These are phyloP conservation scores for Orbicella faveolata DNA, from an alignment of 64 coral and sea anemone species.

Conservation along the genomic window DNA sequence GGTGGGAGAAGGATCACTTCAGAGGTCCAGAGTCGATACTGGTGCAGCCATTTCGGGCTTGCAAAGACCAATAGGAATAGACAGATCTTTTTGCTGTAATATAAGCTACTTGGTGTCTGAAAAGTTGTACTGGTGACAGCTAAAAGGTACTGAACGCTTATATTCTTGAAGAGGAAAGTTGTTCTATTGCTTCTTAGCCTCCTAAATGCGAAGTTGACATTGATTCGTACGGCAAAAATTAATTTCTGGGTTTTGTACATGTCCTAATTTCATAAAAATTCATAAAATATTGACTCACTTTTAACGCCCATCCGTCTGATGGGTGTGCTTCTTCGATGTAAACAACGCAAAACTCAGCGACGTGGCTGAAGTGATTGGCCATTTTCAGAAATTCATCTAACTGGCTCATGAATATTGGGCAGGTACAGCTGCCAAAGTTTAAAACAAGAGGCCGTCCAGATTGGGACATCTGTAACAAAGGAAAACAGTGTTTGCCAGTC, in stretches of 20 bases:
- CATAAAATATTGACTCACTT: slow-evolving; percentile 38
- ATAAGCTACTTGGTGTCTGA: no score
- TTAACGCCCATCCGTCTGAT: slow-evolving; percentile 85
- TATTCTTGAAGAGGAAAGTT: no score
- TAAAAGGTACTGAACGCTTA: no score
- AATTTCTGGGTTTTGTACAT: neutral
- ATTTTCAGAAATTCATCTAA: slow-evolving; percentile 58
- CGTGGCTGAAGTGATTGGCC: slow-evolving; percentile 63
- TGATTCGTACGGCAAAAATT: neutral
- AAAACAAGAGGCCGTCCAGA: slow-evolving; percentile 62
- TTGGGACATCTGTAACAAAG: slow-evolving; percentile 42
- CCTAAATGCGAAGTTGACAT: no score
- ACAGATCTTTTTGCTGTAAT: no score
- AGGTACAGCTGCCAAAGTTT: slow-evolving; percentile 86
- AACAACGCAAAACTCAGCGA: slow-evolving; percentile 82
- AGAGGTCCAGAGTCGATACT: no score
- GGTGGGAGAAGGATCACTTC: no score
- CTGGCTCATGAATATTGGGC: slow-evolving; percentile 73
- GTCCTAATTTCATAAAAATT: neutral
- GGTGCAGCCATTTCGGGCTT: no score
- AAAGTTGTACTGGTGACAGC: no score
- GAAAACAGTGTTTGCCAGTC: slow-evolving; percentile 24
- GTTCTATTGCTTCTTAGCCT: no score
- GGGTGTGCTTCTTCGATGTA: slow-evolving; percentile 93
- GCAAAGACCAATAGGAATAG: no score